Base-by-base conservation (phyloP, 2,113 vertebrate genomes). In the Cyprinodon variegatus region DNA sequence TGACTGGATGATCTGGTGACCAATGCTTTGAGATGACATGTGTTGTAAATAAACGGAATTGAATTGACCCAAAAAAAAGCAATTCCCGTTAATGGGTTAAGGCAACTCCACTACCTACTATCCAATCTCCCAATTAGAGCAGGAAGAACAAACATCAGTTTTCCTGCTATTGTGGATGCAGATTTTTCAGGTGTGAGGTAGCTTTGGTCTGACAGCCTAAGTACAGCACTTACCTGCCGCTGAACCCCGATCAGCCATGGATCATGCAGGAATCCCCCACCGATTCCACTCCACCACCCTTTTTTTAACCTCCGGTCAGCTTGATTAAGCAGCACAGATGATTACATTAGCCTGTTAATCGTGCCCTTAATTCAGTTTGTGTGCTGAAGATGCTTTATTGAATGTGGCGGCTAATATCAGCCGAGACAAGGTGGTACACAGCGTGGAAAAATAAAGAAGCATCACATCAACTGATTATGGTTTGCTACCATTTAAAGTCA, bases 111-210 rank as follows among this genome's bases (percentile, higher is more conserved):
- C 29, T 29, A 29, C 29, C 29, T 29, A 29, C 29, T 29, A 41
- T 63, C 68, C 75, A 76, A 46, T 82, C 79, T 76, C 68, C 87
- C 82, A 83, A 86, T 84, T 81, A 91, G 84, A 76, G 77, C 68
- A 87, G 80, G 83, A 63, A 86, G 86, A 87, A 91, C 80, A 85
- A 90, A 86, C 74, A 81, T 83, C 78, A 76, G 88, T 89, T 87
- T 79, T 88, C 71, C 82, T 82, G 65, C 76, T 83, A 86, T 84
- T 70, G 59, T 39, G 4, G 76, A 89, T 82, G 85, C 85, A 90
- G 86, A 89, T 90, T 90, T 86, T 88, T 92, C 90, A 90, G 85
- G 86, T 88, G 83, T 81, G 85, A 38, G 69, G 73, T 57, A 79
- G 72, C 85, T 75, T 81, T 80, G 89, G 77, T 67, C 65, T 88